These are phyloP conservation scores for Epistrophella euchroma DNA, from an alignment of 2,888 invertebrate genomes.

Conservation along the genomic window DNA sequence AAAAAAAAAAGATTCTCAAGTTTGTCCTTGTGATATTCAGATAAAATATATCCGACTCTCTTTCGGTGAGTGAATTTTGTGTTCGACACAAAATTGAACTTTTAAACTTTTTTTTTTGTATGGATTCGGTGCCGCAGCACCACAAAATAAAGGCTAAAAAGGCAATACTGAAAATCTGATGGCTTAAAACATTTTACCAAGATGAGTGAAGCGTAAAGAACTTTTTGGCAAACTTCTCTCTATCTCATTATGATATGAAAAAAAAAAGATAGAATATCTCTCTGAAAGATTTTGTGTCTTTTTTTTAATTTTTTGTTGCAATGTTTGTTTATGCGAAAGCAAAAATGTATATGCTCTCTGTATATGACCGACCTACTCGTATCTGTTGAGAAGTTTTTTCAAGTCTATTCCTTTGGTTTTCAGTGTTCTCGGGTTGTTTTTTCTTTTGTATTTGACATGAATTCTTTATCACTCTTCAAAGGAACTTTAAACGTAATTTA, in stretches of 20 bases:
- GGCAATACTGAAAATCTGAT: conserved; percentile 38
- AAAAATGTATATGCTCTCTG: conserved; percentile 4
- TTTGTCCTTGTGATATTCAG: conserved; percentile 35
- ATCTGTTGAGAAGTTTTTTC: neutral
- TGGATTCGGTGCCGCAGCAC: conserved; percentile 34
- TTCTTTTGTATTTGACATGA: conserved; percentile 38
- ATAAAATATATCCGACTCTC: conserved; percentile 4
- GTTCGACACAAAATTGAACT: conserved; percentile 66
- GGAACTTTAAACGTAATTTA: conserved; percentile 1
- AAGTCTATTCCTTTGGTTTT: neutral
- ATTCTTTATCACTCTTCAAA: conserved; percentile 54
- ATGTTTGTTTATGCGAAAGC: conserved; percentile 57
- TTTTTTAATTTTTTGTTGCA: neutral
- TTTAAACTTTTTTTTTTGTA: conserved; percentile 40
- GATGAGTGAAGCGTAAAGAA: conserved; percentile 54
- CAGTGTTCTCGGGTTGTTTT: neutral
- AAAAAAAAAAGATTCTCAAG: conserved; percentile 13
- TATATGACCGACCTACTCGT: neutral
- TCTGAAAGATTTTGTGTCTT: conserved; percentile 5
- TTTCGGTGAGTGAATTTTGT: conserved; percentile 22
- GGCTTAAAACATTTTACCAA: conserved; percentile 48
- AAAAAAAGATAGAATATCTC: conserved; percentile 19
- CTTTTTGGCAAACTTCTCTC: conserved; percentile 66
- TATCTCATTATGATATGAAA: conserved; percentile 58
- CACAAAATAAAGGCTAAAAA: conserved; percentile 35